These are phyloP conservation scores for Clamator glandarius DNA, from an alignment of 2,797 vertebrate species.

Conservation along the genomic window DNA sequence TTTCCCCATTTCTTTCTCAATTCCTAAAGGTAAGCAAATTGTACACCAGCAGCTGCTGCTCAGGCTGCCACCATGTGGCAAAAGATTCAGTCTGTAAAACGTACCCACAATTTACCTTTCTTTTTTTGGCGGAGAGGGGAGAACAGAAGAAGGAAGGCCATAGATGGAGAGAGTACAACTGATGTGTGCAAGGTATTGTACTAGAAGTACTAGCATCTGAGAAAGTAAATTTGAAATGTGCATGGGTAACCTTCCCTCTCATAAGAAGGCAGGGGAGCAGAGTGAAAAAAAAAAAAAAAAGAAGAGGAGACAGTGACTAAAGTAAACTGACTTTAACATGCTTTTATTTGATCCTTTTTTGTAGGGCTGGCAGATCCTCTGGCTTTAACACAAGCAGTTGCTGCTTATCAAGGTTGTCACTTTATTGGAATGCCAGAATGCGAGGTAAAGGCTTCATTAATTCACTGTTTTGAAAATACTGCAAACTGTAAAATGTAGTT, in stretches of 20 bases:
- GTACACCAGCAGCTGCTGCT: neutral
- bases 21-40: neutral
- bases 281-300: neutral
- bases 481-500: neutral
- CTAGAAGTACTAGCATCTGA: neutral
- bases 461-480: neutral
- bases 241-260: neutral
- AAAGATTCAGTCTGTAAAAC: neutral
- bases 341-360: neutral
- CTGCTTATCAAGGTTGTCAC: conserved; percentile 95
- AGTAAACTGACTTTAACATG: neutral
- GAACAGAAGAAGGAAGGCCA: neutral
- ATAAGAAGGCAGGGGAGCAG: too few species aligned
- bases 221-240: neutral
- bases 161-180: neutral
- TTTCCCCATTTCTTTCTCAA: neutral
- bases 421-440: conserved; percentile 99
- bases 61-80: neutral
- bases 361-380: conserved; percentile 92
- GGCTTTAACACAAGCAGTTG: conserved; percentile 92
- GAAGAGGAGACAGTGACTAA: neutral
- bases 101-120: neutral
- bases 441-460: conserved; percentile 83
- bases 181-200: neutral
- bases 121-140: too few species aligned